Percentiles rank a stretch among this genome's conserved stretches.
These are phyloP conservation scores for Heterotis niloticus DNA, from an alignment of 2,113 vertebrate genomes.

Conservation along the genomic window DNA sequence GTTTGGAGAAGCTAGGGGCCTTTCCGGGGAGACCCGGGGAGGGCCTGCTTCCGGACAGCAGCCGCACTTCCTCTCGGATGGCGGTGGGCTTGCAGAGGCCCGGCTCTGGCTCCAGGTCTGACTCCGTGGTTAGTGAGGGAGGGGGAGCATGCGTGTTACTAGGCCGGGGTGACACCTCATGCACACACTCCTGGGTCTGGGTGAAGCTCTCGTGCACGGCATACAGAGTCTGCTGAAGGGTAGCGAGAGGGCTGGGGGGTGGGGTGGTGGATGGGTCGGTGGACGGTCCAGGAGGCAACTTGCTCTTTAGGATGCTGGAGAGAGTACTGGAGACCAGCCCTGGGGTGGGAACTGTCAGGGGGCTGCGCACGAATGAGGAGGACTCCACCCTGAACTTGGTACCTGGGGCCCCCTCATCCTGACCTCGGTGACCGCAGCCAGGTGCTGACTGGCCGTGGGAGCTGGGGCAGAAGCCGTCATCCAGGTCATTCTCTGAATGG, in stretches of 20 bases:
- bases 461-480: conserved; percentile 64
- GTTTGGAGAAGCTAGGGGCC: conserved; percentile 78
- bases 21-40: conserved; percentile 68
- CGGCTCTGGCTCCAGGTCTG: conserved; percentile 63
- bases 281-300: conserved; percentile 20
- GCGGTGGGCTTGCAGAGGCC: conserved; percentile 68
- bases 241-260: conserved; percentile 47
- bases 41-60: conserved; percentile 67
- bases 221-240: conserved; percentile 53
- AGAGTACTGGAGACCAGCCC: conserved; percentile 51
- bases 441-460: conserved; percentile 56
- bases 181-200: conserved; percentile 68
- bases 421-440: conserved; percentile 47
- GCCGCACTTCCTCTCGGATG: conserved; percentile 75
- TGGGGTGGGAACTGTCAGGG: conserved; percentile 52
- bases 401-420: conserved; percentile 47
- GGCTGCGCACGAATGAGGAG: conserved; percentile 56
- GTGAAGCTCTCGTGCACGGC: conserved; percentile 55
- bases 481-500: conserved; percentile 74
- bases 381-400: conserved; percentile 56
- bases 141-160: conserved; percentile 74
- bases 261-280: background rate
- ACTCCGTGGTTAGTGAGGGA: conserved; percentile 61
- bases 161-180: conserved; percentile 58
- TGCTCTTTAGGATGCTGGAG: conserved; percentile 50